Evolutionary conservation across 2,113 vertebrate species (phyloP), one percentile per base, ranked within the genome.

Genomic region (Hippocampus comes): DNA sequence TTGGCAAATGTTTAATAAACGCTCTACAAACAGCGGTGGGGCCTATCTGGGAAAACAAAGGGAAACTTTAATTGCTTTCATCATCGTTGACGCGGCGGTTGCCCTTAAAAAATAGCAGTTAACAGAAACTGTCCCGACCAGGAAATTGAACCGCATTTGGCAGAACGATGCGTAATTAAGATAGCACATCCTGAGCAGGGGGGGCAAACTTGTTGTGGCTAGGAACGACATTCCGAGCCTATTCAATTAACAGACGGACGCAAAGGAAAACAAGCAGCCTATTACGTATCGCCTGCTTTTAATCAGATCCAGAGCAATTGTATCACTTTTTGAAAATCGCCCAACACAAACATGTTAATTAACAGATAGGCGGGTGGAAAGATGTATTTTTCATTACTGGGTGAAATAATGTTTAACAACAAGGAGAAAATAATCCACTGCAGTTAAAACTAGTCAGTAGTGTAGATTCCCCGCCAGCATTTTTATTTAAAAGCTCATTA

Each of bases 51-150:
- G 89, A 93, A 97, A 98, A 97, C 95, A 98, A 96, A 95, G 91
- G 92, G 90, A 95, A 96, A 92, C 94, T 96, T 96, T 96, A 99
- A 99, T 97, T 98, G 95, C 94, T 96, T 95, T 97, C 96, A 98
- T 98, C 95, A 95, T 94, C 92, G 94, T 96, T 96, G 94, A 95
- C 93, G 93, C 95, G 93, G 82, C 91, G 93, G 89, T 91, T 94
- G 93, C 92, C 94, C 90, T 92, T 92, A 95, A 84, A 48, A 92
- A 93, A 95, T 96, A 96, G 93, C 93, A 94, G 93, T 94, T 94
- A 94, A 94, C 93, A 95, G 91, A 85, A 94, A 94, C 91, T 90
- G 89, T 94, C 93, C 95, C 91, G 88, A 87, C 84, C 89, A 91
- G 89, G 92, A 95, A 92, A 95, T 94, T 93, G 92, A 92, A 93